A percentile compares a stretch with the other conserved stretches of the same genome.
Evolutionary conservation across 2,888 invertebrate species (phyloP).

Genomic region (Taphrorychus bicolor): DNA sequence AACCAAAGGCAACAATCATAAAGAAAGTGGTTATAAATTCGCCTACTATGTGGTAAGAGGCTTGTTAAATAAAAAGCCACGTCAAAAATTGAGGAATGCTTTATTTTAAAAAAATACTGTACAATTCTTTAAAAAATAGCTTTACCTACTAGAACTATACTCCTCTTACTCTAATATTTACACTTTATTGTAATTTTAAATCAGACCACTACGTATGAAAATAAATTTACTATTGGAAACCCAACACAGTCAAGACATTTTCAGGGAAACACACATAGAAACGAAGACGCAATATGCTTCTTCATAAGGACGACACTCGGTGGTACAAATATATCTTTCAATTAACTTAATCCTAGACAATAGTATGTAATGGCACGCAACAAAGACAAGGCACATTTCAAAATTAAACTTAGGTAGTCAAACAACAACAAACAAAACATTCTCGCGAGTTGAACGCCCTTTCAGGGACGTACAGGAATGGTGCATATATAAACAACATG

Average conservation of each 20-base stretch:
- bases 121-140: slow-evolving; percentile 2
- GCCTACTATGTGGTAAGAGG: too few species aligned
- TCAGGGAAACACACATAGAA: not conserved
- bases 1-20: too few species aligned
- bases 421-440: too few species aligned
- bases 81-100: not conserved
- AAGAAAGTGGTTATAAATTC: too few species aligned
- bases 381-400: too few species aligned
- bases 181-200: not conserved
- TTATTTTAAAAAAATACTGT: slow-evolving; percentile 7
- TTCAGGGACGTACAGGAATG: too few species aligned
- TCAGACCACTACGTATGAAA: not conserved
- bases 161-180: not conserved
- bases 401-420: too few species aligned
- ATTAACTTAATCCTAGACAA: not conserved
- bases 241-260: not conserved
- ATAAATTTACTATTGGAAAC: not conserved
- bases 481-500: too few species aligned
- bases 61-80: too few species aligned
- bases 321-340: not conserved
- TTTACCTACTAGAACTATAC: not conserved
- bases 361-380: not conserved
- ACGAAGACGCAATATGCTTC: not conserved
- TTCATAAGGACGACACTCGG: not conserved
- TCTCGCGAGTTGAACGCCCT: too few species aligned